Conservation (phyloP, 2,113 vertebrate genomes). For the Thalassoma bifasciatum region DNA sequence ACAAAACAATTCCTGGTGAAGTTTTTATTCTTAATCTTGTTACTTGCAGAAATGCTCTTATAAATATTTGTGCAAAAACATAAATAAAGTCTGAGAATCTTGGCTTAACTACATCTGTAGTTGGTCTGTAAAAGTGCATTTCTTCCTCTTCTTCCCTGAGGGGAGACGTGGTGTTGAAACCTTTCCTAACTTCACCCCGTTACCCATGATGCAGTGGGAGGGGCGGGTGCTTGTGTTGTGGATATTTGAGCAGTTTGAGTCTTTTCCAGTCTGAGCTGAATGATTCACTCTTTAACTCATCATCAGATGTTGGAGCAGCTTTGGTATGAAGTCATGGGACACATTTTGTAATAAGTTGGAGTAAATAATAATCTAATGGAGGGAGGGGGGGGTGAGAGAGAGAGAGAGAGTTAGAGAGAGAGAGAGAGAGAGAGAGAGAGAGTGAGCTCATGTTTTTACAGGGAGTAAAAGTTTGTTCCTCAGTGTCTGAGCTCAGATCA, state of each 20-base stretch:
- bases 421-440: no score
- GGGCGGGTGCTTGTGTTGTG: conserved; percentile 4
- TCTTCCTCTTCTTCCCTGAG: neutral
- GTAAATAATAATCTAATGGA: no score
- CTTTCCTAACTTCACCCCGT: conserved; percentile 33
- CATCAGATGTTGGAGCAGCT: neutral
- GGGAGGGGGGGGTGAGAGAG: no score
- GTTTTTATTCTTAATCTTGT: no score
- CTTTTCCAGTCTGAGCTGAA: conserved; percentile 13
- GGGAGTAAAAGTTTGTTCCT: no score
- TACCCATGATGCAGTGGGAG: conserved; percentile 54
- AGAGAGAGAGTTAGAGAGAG: no score
- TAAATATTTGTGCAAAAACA: no score
- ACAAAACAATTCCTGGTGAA: no score
- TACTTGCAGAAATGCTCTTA: no score
- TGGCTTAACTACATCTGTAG: no score
- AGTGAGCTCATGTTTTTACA: no score
- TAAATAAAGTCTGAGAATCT: no score
- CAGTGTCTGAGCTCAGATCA: neutral
- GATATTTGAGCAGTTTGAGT: conserved; percentile 28
- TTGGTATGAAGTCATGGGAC: conserved; percentile 2
- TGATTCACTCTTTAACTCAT: conserved; percentile 8
- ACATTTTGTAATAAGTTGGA: neutral
- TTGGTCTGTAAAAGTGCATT: conserved; percentile 28
- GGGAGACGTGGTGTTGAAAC: neutral